These are phyloP conservation scores for Pardalotus punctatus DNA, from an alignment of 2,113 vertebrate species.

Conservation along the genomic window DNA sequence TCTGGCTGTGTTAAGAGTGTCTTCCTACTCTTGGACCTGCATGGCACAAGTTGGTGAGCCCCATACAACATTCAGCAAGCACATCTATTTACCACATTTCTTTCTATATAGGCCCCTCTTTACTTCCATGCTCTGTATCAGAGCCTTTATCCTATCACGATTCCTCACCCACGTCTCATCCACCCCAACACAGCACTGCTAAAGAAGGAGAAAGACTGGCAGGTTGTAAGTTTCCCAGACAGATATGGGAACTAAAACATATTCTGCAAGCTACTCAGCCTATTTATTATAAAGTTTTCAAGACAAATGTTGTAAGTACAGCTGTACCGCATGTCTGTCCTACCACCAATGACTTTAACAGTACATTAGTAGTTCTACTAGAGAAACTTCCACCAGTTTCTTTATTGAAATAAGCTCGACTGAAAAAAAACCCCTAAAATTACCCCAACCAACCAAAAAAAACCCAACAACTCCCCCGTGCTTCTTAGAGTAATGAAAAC, in stretches of 20 bases:
- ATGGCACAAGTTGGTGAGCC: not conserved
- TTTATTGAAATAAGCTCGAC: not conserved
- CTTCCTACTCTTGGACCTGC: not conserved
- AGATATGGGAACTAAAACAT: not conserved
- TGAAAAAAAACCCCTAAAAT: not conserved
- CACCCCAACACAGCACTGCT: not conserved
- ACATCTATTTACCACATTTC: not conserved
- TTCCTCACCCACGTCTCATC: not conserved
- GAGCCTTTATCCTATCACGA: not conserved
- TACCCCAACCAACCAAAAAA: not conserved
- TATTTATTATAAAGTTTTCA: not conserved
- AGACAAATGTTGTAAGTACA: not conserved
- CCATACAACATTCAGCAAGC: not conserved
- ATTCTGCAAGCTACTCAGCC: not conserved
- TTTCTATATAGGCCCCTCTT: not conserved
- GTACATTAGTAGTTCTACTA: not conserved
- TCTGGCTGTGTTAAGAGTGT: not conserved
- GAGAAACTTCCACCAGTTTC: not conserved
- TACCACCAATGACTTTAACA: not conserved
- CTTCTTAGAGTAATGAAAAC: not conserved
- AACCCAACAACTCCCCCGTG: not conserved
- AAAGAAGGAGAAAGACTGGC: not conserved
- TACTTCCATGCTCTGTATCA: not conserved
- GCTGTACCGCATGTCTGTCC: not conserved
- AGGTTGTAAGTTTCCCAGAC: not conserved